Evolutionary conservation across 2,888 invertebrate species (phyloP), one percentile per base, ranked within the genome.

Genomic region (Disparrhopalites patrizii): DNA sequence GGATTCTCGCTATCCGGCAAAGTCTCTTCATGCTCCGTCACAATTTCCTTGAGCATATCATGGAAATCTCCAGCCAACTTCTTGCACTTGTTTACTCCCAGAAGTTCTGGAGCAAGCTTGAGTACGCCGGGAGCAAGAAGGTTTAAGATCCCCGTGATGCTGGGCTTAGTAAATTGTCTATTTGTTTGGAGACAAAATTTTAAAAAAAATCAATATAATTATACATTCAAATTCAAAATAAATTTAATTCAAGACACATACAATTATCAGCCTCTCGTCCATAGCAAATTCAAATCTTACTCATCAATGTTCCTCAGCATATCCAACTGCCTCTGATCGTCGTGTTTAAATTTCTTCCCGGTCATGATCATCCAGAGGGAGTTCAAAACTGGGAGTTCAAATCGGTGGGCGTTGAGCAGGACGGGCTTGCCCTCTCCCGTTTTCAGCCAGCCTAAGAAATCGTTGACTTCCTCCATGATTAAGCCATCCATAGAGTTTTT

Each of bases 391-490:
- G 71, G 66, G 1, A 71, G 47, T 28, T 63, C 54, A 18, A 71
- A 63, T 55, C 66, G 52, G 28, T 67, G 62, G 2, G 23, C 47
- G 13, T 67, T 56, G 27, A 65, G 47, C 1, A 28, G 20, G 1
- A 68, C 31, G 1, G 69, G 50, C 18, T 68, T 67, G 0, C 65
- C 68, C 65, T 67, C 67, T 20, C 51, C 52, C 0, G 43, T 43
- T 63, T 70, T 68, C 33, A 70, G 63, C 36, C 56, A 60, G 0
- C 30, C 33, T 18, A 68, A 43, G 3, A 67, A 63, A 18, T 70
- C 70, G 23, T 65, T 65, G 15, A 70, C 54, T 27, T 70, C 70
- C 28, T 70, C 70, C 47, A 70, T 51, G 10, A 68, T 68, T 36
- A 70, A 33, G 20, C 28, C 10, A 52, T 70, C 67, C 71, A 69